Base-by-base conservation (phyloP, 2,797 vertebrate genomes). In the Neomorphus geoffroyi region DNA sequence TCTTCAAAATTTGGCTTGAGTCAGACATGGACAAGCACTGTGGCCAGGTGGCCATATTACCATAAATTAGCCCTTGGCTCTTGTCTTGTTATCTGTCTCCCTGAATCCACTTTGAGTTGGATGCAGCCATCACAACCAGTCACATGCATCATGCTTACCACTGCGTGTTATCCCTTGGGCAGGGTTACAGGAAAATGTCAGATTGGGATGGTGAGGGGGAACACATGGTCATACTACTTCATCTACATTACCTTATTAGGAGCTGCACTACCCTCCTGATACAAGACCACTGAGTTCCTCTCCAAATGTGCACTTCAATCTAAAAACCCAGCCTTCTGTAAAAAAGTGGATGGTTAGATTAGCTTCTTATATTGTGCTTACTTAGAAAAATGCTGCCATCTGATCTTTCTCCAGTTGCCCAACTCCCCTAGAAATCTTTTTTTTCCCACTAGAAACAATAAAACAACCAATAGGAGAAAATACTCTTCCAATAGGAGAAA, bases 401-500 rank as follows among this genome's bases (percentile, higher is more conserved):
- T 62, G 53, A 75, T 51, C 35, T 66, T 86, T 35, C 28, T 93
- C 7, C 7, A 43, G 11, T 61, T 79, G 30, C 43, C 54, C 66
- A 53, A 6, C 19, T 85, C 10, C n/a, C 24, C 26, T 7, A 32
- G 46, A 48, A 93, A 37, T 48, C 19, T 24, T 75, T 93, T 93
- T 95, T 96, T 86, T 58, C 74, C 81, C 43, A 41, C 33, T 80
- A 80, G 75, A 96, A 88, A 56, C 84, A 79, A 86, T 37, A 87
- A 97, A 96, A 24, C 57, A 92, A 88, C 56, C 75, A 95, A 90
- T 41, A 85, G 87, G 56, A 92, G 73, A 95, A 86, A 89, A 91
- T n/a, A n/a, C n/a, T n/a, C 45, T 93, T 94, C 89, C 75, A 95
- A 90, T 41, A 85, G 87, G 56, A 92, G 73, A 95, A 86, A 89